Base-by-base conservation (phyloP, 2,113 vertebrate species). In the Scomber colias region DNA sequence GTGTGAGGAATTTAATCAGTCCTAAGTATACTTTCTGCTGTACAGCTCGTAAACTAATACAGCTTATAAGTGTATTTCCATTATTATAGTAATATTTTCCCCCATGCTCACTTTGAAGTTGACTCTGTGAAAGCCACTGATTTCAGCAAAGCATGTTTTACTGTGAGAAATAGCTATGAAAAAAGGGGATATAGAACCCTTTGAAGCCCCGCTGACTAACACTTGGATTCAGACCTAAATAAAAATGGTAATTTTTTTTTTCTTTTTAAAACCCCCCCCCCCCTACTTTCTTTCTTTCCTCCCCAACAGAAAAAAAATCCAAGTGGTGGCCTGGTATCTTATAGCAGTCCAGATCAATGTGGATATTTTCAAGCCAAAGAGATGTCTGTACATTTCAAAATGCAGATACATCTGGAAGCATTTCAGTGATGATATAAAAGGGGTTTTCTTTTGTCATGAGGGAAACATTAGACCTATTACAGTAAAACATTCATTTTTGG, bases 101-200 rank as follows among this genome's bases (percentile, higher is more conserved):
- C 31, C 71, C 24, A 54, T 76, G 51, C 31, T 73, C 48, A 64
- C 92, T 94, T 92, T 94, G 88, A 94, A 92, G 91, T 83, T n/a
- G 17, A 27, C 70, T 73, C 53, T 75, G 78, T 81, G 67, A 90
- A 89, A 83, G 87, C 78, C 85, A 74, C 81, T 85, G 90, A 93
- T 92, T 94, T 91, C 54, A 70, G 83, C 56, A 62, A 87, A 82
- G 82, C 86, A 78, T 90, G 88, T 87, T 92, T 90, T 82, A 77
- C 81, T 82, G 87, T 73, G 80, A 92, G 85, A 65, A 88, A 83
- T 68, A 62, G 85, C 85, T 57, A 49, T 79, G 77, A 80, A 89
- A 63, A 76, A 64, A 30, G 48, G 40, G 89, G 62, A 70, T 77
- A 46, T 12, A 61, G 67, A 87, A 75, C 21, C 40, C 88, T 94